Percentiles rank a stretch among this genome's conserved stretches.
These are phyloP conservation scores for Hesperia comma DNA, from an alignment of 2,888 invertebrate genomes.

Conservation along the genomic window DNA sequence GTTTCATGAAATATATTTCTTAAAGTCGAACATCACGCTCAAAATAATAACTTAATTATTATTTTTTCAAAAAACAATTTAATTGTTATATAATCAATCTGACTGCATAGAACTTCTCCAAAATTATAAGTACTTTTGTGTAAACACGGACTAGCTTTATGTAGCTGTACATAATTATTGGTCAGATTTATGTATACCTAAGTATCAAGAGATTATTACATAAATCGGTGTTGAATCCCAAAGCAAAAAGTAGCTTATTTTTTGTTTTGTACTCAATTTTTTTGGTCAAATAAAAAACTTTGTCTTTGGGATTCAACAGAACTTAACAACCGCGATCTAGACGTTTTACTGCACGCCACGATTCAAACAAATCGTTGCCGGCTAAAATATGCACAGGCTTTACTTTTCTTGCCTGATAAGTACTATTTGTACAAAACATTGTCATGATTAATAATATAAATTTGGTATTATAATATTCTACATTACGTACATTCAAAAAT, in stretches of 20 bases:
- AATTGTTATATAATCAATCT: too few species aligned
- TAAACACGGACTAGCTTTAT: not conserved
- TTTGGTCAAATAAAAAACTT: not conserved
- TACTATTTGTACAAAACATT: conserved; percentile 26
- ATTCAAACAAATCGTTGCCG: not conserved
- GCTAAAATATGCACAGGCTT: not conserved
- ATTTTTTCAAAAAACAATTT: too few species aligned
- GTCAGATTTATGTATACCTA: not conserved
- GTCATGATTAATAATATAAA: conserved; percentile 27
- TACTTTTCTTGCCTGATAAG: not conserved
- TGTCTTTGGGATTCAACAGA: conserved; percentile 14
- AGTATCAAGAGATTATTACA: not conserved
- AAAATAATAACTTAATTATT: too few species aligned
- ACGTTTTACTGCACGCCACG: too few species aligned
- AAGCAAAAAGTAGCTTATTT: conserved; percentile 11
- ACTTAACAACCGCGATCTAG: not conserved
- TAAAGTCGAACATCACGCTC: too few species aligned
- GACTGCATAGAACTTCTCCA: not conserved
- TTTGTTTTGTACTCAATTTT: conserved; percentile 7
- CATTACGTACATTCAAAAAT: conserved; percentile 12
- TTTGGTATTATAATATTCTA: conserved; percentile 28
- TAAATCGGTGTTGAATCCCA: conserved; percentile 10
- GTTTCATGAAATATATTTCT: too few species aligned
- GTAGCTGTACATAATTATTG: not conserved
- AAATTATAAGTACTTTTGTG: not conserved